A percentile compares a stretch with the other conserved stretches of the same genome.
phyloP scores from a whole-genome alignment of 1,140 invertebrate species.

The Parasteatoda tepidariorum region DNA sequence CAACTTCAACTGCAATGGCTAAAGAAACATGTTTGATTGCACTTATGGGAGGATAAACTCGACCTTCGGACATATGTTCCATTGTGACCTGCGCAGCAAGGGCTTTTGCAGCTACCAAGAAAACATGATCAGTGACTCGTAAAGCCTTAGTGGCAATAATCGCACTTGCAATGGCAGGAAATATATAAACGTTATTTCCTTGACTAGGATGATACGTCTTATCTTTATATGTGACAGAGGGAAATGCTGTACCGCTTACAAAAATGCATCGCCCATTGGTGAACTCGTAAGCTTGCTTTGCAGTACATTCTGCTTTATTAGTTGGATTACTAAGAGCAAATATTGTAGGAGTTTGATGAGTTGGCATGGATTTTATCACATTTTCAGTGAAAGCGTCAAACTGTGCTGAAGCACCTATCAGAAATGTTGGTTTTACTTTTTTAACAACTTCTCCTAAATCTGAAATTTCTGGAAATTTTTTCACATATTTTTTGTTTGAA shows the following conservation, averaged over 20 bases:
- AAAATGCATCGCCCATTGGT: slow-evolving; percentile 90
- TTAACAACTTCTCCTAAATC: slow-evolving; percentile 82
- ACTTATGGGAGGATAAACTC: slow-evolving; percentile 82
- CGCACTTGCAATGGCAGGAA: slow-evolving; percentile 91
- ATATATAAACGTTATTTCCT: slow-evolving; percentile 95
- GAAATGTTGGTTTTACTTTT: slow-evolving; percentile 80
- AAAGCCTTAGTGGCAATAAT: slow-evolving; percentile 72
- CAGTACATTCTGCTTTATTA: slow-evolving; percentile 94
- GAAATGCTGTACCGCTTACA: slow-evolving; percentile 92
- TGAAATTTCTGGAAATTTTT: slow-evolving; percentile 81
- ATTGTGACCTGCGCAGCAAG: background rate
- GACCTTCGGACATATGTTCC: background rate
- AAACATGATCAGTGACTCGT: background rate
- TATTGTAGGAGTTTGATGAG: slow-evolving; percentile 89
- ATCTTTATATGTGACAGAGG: slow-evolving; percentile 80
- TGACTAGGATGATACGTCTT: slow-evolving; percentile 89
- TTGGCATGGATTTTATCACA: slow-evolving; percentile 86
- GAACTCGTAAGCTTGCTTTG: slow-evolving; percentile 87
- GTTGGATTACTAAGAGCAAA: slow-evolving; percentile 97
- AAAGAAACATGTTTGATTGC: slow-evolving; percentile 89
- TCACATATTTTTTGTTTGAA: slow-evolving; percentile 85
- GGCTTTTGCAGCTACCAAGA: background rate
- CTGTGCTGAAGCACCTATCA: slow-evolving; percentile 84
- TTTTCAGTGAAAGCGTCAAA: slow-evolving; percentile 88
- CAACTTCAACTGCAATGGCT: slow-evolving; percentile 84